Base-by-base conservation (phyloP, 2,113 vertebrate species). In the Chroicocephalus ridibundus region DNA sequence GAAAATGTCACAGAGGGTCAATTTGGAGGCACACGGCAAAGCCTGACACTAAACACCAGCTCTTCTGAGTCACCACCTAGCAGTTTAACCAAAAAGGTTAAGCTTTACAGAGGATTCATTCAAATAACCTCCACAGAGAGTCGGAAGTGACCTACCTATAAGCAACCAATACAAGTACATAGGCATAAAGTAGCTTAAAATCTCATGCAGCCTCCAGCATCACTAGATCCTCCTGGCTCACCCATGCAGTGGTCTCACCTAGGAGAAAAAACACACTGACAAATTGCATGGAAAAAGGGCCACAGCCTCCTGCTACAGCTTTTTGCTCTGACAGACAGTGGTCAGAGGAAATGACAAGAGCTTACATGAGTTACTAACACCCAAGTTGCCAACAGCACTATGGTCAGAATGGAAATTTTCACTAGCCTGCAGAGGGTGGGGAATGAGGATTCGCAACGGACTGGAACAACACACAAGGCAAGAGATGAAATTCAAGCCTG, bases 401-500 rank as follows among this genome's bases (percentile, higher is more conserved):
- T 7, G 64, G 52, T 72, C 76, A 90, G 92, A 86, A 77, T 0
- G 36, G 90, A 96, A 95, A 94, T 90, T 74, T 92, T 86, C 90
- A 54, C 21, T 49, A 34, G 88, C 22, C 71, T 87, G 78, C 5
- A 7, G 90, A 86, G 88, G 78, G 71, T 58, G 71, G 85, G 85
- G 96, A 86, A 60, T 9, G 55, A 88, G 55, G 68, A 60, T 46
- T 83, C 9, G 11, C 88, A 93, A 49, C 1, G 3, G 71, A 46
- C 82, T 72, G 71, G 90, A 95, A 76, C 32, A 82, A 84, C 46
- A 62, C 8, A 16, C 2, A 0, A 69, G 60, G 75, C 27, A 87
- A 82, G 78, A 62, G 68, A 38, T 83, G 78, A 96, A 96, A 96
- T 88, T 95, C 76, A 88, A 95, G 36, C 75, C 71, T 90, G 92